A percentile compares a stretch with the other conserved stretches of the same genome.
phyloP scores from a whole-genome alignment of 2,888 invertebrate species.

The Xestia ashworthii region DNA sequence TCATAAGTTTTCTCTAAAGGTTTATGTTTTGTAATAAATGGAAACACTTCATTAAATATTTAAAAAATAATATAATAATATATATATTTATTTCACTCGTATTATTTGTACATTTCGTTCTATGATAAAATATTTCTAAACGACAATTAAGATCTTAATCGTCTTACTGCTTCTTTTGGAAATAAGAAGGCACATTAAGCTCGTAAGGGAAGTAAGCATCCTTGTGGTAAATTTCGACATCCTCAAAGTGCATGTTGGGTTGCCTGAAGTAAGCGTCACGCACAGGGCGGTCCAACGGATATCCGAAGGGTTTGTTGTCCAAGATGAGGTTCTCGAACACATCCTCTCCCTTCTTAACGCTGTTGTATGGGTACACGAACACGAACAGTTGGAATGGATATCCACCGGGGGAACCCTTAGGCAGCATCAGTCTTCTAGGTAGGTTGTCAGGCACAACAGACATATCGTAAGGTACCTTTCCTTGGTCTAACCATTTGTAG shows the following conservation, averaged over 20 bases:
- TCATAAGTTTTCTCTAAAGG: background rate
- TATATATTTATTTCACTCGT: slow-evolving; percentile 33
- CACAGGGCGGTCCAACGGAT: slow-evolving; percentile 91
- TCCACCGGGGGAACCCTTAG: slow-evolving; percentile 93
- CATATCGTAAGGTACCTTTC: slow-evolving; percentile 88
- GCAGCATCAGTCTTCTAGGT: slow-evolving; percentile 93
- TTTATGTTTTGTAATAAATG: background rate
- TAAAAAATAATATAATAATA: background rate
- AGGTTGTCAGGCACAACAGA: slow-evolving; percentile 90
- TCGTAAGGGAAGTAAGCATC: slow-evolving; percentile 79
- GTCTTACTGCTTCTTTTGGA: slow-evolving; percentile 60
- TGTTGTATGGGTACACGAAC: slow-evolving; percentile 90
- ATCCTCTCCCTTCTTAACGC: slow-evolving; percentile 79
- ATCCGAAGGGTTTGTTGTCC: slow-evolving; percentile 90
- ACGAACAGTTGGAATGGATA: slow-evolving; percentile 92
- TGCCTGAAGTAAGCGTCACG: slow-evolving; percentile 84
- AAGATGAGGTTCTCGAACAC: slow-evolving; percentile 75
- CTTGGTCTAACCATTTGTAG: slow-evolving; percentile 90
- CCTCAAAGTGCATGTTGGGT: slow-evolving; percentile 91
- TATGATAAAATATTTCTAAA: slow-evolving; percentile 36
- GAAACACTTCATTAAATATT: background rate
- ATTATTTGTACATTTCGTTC: slow-evolving; percentile 45
- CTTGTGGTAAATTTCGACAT: slow-evolving; percentile 89
- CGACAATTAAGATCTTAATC: background rate
- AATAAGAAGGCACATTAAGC: slow-evolving; percentile 73